Evolutionary conservation across 2,797 vertebrate genomes (phyloP).

Genomic region (Astyanax mexicanus): DNA sequence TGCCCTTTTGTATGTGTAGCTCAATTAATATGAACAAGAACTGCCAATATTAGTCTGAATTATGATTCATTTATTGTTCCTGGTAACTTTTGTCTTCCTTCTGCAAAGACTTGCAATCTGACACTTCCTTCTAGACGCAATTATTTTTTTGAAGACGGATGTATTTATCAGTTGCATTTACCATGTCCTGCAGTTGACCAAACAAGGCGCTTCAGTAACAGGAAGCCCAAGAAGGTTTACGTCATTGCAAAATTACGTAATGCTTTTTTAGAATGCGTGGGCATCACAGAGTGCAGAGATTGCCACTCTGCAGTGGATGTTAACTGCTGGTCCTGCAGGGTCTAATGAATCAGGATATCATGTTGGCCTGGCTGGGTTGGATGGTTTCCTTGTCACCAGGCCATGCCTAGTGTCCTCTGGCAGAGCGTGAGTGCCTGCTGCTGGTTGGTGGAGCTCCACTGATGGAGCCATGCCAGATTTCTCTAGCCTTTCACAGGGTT

Average conservation of each 20-base stretch:
- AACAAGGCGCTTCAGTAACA: not conserved
- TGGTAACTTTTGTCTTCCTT: too few relatives aligned
- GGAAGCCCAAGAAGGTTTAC: not conserved
- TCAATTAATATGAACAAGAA: too few relatives aligned
- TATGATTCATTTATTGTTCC: too few relatives aligned
- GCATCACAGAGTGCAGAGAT: not conserved
- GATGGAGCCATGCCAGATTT: slow-evolving; percentile 63
- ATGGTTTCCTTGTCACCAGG: slow-evolving; percentile 56
- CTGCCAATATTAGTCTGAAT: too few relatives aligned
- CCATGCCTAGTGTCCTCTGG: slow-evolving; percentile 59
- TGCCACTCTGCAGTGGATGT: slow-evolving; percentile 7
- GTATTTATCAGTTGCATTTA: not conserved
- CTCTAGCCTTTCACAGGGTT: slow-evolving; percentile 54
- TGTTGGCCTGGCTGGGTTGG: slow-evolving; percentile 48
- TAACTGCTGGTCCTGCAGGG: slow-evolving; percentile 22
- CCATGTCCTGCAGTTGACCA: not conserved
- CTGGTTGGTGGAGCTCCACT: slow-evolving; percentile 62
- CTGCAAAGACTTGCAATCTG: too few relatives aligned
- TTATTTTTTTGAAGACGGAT: too few relatives aligned
- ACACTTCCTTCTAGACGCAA: too few relatives aligned
- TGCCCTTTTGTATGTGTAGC: too few relatives aligned
- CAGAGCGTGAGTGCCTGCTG: slow-evolving; percentile 53
- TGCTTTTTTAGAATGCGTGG: not conserved
- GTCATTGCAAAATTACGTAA: not conserved
- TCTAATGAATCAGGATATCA: slow-evolving; percentile 31